Base-by-base conservation (phyloP, 2,113 vertebrate genomes). In the Eira barbara region DNA sequence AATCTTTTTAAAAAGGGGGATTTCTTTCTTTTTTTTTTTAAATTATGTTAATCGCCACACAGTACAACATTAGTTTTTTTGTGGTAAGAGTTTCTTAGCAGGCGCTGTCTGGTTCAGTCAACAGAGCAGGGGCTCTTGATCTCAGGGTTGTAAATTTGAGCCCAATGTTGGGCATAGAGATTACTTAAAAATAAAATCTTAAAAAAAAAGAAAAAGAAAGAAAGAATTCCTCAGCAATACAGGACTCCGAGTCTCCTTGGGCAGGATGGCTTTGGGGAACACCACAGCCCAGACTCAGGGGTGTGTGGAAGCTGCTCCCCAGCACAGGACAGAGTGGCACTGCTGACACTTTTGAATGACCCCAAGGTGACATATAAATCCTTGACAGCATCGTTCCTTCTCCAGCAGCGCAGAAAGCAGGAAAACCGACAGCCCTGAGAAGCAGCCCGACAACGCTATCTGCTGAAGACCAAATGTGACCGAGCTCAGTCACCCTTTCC, bases 341-440 rank as follows among this genome's bases (percentile, higher is more conserved):
- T 31, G 55, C 10, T 8, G 12, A 36, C 2, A 55, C 1, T 18
- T 18, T 4, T 9, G 8, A 86, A 39, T 29, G 49, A 36, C 17
- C 10, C 12, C 45, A 57, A 18, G 29, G 31, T 0, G 4, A 65
- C 2, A 0, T 21, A 13, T 7, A 1, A 42, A 2, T 18, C 31
- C 12, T 20, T 81, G 67, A 81, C 1, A 85, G 36, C 20, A 13
- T 73, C 57, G 61, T 65, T 25, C 18, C 42, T 65, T 84, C 82
- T 61, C 63, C 47, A 55, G n/a, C 0, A 49, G 39, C 84, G 12
- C 45, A 89, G 63, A 59, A 52, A 83, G 57, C 23, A 39, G 34
- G 74, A 86, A 1, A 21, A 39, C 10, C 3, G 6, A 31, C 1
- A 6, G 29, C 76, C 27, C n/a, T 29, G 31, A 57, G 61, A 88